A percentile compares a stretch with the other conserved stretches of the same genome.
These are phyloP conservation scores for Aphidoletes aphidimyza DNA, from an alignment of 2,888 invertebrate genomes.

Conservation along the genomic window DNA sequence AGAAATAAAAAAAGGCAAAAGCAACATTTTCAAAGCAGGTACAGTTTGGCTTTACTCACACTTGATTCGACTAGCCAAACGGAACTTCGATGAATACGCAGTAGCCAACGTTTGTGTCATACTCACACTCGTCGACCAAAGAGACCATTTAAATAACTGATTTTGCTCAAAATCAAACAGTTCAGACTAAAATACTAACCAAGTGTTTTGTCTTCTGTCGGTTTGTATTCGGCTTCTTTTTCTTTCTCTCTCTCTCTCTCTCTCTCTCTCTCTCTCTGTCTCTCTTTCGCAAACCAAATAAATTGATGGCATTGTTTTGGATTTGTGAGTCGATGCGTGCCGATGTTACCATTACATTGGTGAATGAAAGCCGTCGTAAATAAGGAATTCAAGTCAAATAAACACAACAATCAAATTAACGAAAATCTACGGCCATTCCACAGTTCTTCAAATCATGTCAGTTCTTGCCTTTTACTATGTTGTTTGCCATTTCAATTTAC, in stretches of 20 bases:
- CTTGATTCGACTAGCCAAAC: no score
- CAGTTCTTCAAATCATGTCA: background rate
- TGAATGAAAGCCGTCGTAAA: background rate
- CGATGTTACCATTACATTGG: slow-evolving; percentile 21
- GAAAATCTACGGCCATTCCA: slow-evolving; percentile 23
- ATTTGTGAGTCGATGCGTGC: background rate
- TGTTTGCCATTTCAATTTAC: slow-evolving; percentile 17
- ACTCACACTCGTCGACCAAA: background rate
- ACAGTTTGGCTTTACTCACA: background rate
- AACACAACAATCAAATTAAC: slow-evolving; percentile 53
- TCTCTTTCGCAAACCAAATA: background rate
- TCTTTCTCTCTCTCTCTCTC: background rate
- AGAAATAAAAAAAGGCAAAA: background rate
- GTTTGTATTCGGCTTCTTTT: background rate
- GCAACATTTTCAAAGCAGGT: background rate
- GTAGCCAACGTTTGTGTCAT: background rate
- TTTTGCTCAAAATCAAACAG: no score
- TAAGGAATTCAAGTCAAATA: slow-evolving; percentile 47
- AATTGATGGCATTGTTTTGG: background rate
- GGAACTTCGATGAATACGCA: no score
- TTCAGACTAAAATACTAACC: no score
- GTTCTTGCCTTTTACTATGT: background rate
- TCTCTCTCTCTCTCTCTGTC: background rate
- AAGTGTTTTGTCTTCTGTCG: no score
- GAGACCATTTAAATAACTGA: background rate